Base-by-base conservation (phyloP, 1,140 invertebrate species). In the Adelges cooleyi region DNA sequence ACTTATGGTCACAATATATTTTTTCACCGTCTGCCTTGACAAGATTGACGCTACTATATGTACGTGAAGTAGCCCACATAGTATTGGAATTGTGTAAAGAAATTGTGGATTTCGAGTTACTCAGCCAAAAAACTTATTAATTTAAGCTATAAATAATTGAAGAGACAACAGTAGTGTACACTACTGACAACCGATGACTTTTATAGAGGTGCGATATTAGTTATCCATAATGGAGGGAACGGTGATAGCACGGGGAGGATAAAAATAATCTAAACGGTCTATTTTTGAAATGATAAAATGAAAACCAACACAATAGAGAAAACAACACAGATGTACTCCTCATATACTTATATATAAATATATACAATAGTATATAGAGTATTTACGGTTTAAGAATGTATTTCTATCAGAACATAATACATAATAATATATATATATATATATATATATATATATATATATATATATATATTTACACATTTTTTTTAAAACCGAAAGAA, bases 221-320 rank as follows among this genome's bases (percentile, higher is more conserved):
- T 44, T 27, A 44, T 59, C 40, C 42, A 56, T 56, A 23, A 50
- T 29, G 29, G 27, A 29, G 25, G 44, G 44, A 36, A 20, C 15
- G 6, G 17, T 42, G 27, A 44, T 22, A 2, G 42, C 29, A 5
- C 9, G 29, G 29, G 5, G 29, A 5, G 29, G 25, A 33, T 62
- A 62, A 48, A 62, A 62, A 62, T 62, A 62, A 29, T 48, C 17
- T 3, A 48, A 17, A 29, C 11, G 10, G 22, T 62, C 42, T 62
- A 62, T 62, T 33, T 33, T 6, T 33, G n/a, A 22, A 62, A 62
- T 62, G 44, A 44, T 27, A 9, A 46, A 62, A 48, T 48, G 6
- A 48, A 62, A 29, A 22, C 22, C 9, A 48, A 48, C 42, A 62
- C 56, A 48, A 62, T 62, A 62, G 42, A 59, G 2, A 20, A 46